Evolutionary conservation across 2,113 vertebrate species (phyloP), one percentile per base, ranked within the genome.

Genomic region (Pyxicephalus adspersus): DNA sequence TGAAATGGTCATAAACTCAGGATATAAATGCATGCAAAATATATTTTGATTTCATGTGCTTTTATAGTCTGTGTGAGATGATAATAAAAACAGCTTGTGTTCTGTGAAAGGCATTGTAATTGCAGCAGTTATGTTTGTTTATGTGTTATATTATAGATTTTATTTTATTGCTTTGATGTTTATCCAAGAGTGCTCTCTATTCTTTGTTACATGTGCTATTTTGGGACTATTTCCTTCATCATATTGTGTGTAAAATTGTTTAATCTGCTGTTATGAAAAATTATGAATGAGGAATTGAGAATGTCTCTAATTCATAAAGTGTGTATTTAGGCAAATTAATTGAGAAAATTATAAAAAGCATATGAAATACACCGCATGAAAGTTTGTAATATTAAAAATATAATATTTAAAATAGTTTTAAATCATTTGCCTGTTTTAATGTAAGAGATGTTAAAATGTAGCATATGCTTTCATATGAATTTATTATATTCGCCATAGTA

Each of bases 111-210:
- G 76, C 50, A 55, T 66, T 78, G 64, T 57, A 78, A 78, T 78
- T 67, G 63, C 45, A 66, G 64, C 52, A 78, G 64, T 78, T 66
- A 78, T 78, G 76, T 78, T 78, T 78, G 64, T 78, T 78, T 78
- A 78, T 55, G 64, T 66, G 61, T 67, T 66, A 66, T 52, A 67
- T 78, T 67, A 66, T 55, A 34, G 64, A 23, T 66, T 78, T 78
- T 78, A 78, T 78, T 78, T 66, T 66, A 78, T 78, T 55, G 50
- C 64, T 66, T 78, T 78, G 76, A 78, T 78, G 76, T 34, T 77
- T 78, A 78, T 78, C 63, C 64, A 66, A 57, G 31, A 66, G 54
- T 38, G 29, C 51, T 38, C 23, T 66, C 38, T 34, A 66, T 22
- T 54, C 38, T 26, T 77, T 64, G 19, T 29, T 54, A 4, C 2